Conservation (phyloP, 1,140 invertebrate genomes). For the Trichonephila clavipes region DNA sequence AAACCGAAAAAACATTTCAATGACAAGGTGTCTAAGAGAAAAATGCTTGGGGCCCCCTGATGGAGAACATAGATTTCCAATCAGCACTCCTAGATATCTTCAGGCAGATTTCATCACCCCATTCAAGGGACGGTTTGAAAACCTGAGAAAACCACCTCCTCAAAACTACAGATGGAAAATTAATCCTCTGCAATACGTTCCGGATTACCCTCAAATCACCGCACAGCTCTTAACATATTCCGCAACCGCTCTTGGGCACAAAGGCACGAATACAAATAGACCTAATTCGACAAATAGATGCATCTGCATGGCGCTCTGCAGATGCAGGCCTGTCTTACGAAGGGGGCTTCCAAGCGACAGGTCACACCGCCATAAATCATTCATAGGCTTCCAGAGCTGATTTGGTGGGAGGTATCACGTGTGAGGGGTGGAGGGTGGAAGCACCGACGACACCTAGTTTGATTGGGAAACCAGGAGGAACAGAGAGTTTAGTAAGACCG, state of each 20-base stretch:
- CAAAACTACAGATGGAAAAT: not conserved
- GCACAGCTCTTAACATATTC: constrained; percentile 3
- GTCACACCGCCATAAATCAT: constrained; percentile 58
- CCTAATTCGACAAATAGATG: constrained; percentile 39
- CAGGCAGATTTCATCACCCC: no score
- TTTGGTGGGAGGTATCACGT: constrained; percentile 16
- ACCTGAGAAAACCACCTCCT: not conserved
- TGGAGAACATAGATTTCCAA: no score
- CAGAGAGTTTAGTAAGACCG: constrained; percentile 11
- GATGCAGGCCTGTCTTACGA: not conserved
- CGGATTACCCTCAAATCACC: constrained; percentile 4
- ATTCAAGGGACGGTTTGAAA: no score
- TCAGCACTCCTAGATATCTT: no score
- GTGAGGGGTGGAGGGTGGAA: not conserved
- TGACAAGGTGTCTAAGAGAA: no score
- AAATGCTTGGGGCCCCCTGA: no score
- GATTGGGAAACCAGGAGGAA: not conserved
- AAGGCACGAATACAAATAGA: not conserved
- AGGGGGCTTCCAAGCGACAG: not conserved
- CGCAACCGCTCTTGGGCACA: not conserved
- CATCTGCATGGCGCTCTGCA: constrained; percentile 29
- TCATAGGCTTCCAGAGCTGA: constrained; percentile 44
- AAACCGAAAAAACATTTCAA: no score
- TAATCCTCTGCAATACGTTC: not conserved
- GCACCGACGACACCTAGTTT: constrained; percentile 20